Base-by-base conservation (phyloP, 1,140 invertebrate genomes). In the Neodiprion lecontei region DNA sequence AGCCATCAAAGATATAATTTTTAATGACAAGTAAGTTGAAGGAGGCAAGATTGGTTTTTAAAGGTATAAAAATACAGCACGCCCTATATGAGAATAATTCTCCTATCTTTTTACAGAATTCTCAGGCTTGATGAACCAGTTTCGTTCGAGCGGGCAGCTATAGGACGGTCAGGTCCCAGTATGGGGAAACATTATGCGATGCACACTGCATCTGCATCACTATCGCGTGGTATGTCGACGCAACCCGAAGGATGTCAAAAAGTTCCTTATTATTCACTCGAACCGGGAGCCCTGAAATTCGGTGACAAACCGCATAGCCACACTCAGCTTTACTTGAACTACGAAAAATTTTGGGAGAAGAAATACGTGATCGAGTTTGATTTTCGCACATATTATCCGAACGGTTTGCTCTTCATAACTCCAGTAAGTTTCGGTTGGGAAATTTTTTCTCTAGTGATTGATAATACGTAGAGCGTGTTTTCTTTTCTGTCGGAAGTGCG, bases 381-480 rank as follows among this genome's bases (percentile, higher is more conserved):
- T 78, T 95, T 98, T 81, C 88, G 96, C 47, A 97, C 96, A 0
- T 96, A 95, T 81, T 95, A 96, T 86, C 91, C 92, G 0, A 93
- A 96, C 81, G 96, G 96, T 53, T 84, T 97, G 72, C 85, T 98
- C 7, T 93, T 96, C 70, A 88, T 96, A 7, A 90, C 95, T 61
- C 92, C 93, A 11, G 94, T 95, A 89, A 88, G 88, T 86, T 72
- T 61, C 53, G 53, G n/a, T 17, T 8, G 11, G 53, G 2, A 40
- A 40, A 40, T 1, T 40, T 40, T 40, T 40, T 40, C 5, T 40
- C 28, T 40, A 40, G 28, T 3, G 21, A 11, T 50, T 40, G 48
- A 23, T 53, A 49, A 23, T 65, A 28, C 48, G 67, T 40, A 66
- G 48, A n/a, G 67, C 70, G 68, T 48, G 48, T n/a, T 9, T 40